Evolutionary conservation across 2,797 vertebrate species (phyloP), one percentile per base, ranked within the genome.

Genomic region (Onychomys leucogaster): DNA sequence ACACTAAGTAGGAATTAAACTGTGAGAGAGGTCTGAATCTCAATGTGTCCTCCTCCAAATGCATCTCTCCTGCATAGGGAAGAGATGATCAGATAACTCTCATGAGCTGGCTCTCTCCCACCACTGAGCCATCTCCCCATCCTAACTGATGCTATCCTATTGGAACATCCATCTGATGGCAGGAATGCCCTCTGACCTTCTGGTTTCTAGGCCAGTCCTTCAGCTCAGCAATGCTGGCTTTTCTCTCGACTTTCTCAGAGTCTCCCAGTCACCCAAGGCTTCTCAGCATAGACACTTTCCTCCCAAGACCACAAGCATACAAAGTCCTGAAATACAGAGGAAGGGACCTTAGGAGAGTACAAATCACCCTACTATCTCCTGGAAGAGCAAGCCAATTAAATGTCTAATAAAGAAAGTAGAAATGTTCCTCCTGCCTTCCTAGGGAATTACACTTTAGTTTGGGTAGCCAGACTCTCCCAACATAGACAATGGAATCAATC

Each of bases 201-300:
- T 37, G 34, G 52, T 65, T 41, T 86, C 69, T 21, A 89, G n/a
- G 67, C 80, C 88, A 87, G 65, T 34, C 5, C 32, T 69, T 34
- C 12, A 87, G 41, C 29, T 55, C 32, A 87, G 29, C 73, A 85
- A 83, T 73, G 46, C 75, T 52, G 65, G 37, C 21, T 91, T 82
- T 78, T 89, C 73, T 89, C 34, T 80, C 65, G 52, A 80, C 13
- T 90, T 80, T 49, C 76, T 69, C 69, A 65, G 63, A 67, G 75
- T 55, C 75, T 59, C 69, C 78, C n/a, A 90, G 78, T 78, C 29
- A 92, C 32, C 71, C 63, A 75, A 86, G 14, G 49, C 85, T 57
- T 57, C 19, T 73, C 17, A 41, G 37, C 52, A 96, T 94, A 96
- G 69, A 61, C 0, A 75, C 21, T 89, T 92, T 94, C 52, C 29